A percentile compares a stretch with the other conserved stretches of the same genome.
Evolutionary conservation across 2,797 vertebrate species (phyloP).

Genomic region (Microchirus variegatus): DNA sequence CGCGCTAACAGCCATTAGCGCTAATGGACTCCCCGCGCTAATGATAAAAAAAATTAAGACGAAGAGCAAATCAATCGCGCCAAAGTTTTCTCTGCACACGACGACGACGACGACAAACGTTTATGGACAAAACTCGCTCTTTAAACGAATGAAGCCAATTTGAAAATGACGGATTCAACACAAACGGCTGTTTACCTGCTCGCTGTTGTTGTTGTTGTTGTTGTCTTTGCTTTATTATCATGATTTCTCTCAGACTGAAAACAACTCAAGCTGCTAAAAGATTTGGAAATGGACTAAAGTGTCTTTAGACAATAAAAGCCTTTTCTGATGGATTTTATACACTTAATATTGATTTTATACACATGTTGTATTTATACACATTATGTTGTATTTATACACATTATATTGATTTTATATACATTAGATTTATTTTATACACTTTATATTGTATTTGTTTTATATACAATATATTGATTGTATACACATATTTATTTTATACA

Average conservation of each 20-base stretch:
- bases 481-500: no score
- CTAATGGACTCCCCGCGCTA: conserved; percentile 82
- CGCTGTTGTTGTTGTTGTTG: conserved; percentile 46
- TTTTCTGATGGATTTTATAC: no score
- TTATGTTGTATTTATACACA: no score
- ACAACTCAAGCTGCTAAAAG: conserved; percentile 47
- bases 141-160: conserved; percentile 76
- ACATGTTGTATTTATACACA: no score
- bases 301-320: no score
- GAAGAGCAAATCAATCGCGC: conserved; percentile 83
- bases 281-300: no score
- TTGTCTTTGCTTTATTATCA: conserved; percentile 42
- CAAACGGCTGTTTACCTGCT: conserved; percentile 68
- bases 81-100: conserved; percentile 73
- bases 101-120: conserved; percentile 82
- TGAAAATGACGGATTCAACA: conserved; percentile 71
- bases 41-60: conserved; percentile 87
- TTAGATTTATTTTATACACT: no score
- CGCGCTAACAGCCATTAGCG: conserved; percentile 81
- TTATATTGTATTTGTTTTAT: no score
- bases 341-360: no score
- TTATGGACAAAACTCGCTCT: conserved; percentile 73
- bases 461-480: no score
- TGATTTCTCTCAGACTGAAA: conserved; percentile 54
- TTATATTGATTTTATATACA: no score